Base-by-base conservation (phyloP, 1,140 invertebrate species). In the Pachyrhynchus sulphureomaculatus region DNA sequence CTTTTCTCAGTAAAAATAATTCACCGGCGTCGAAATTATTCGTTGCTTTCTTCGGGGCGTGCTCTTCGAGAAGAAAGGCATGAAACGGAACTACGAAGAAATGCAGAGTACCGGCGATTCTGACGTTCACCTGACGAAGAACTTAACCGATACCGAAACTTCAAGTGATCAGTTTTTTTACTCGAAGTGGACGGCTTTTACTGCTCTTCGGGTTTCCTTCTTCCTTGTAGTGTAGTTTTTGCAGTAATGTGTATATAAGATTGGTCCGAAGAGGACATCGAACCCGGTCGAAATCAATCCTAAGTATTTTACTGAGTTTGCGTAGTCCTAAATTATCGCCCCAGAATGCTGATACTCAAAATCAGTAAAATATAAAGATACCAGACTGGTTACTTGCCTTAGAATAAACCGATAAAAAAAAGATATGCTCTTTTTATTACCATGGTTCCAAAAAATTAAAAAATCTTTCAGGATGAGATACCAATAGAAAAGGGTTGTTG, bases 91-190 rank as follows among this genome's bases (percentile, higher is more conserved):
- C 9, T 12, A 9, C 32, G 48, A 52, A 36, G 48, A 52, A 24
- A 54, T 42, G 23, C 26, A 42, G 18, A 41, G 8, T 17, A 44
- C 10, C 32, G 5, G 37, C 33, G 24, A 12, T 17, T 20, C 1
- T 26, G 9, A 13, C 45, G 48, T 18, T 45, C 12, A 15, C 23
- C 20, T 12, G 15, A 23, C 26, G 56, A 45, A 24, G 34, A 51
- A 37, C 47, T 32, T 37, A 18, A 54, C 49, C 39, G 41, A 53
- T 29, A 62, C 15, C 49, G 39, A 62, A 62, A 62, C 32, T 39
- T 37, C 37, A 21, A 62, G 29, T 54, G 59, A 62, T 55, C 33
- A 45, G 34, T 60, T 60, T 60, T 60, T 60, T 49, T 21, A 33
- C 33, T 12, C 5, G 26, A 23, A 44, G 15, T n/a, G 36, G 17